These are phyloP conservation scores for Diceros bicornis DNA, from an alignment of 2,797 vertebrate species.

Conservation along the genomic window DNA sequence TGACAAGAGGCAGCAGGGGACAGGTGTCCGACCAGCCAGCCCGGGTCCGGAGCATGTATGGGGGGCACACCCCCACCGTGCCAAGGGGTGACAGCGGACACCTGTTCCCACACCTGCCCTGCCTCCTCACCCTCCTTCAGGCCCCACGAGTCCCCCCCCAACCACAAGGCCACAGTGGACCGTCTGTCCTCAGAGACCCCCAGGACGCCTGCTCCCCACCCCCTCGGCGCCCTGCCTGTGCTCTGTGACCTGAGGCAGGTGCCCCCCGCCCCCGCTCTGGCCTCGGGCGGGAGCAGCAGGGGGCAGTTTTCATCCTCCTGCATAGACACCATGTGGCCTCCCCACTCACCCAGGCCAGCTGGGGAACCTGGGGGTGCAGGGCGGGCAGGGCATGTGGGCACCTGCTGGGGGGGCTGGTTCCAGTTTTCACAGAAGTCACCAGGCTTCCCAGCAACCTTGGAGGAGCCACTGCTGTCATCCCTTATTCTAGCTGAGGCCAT, in stretches of 20 bases:
- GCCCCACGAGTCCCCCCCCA: not conserved
- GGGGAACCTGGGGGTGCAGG: not conserved
- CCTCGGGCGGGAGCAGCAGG: not conserved
- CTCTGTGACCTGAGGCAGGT: constrained; percentile 62
- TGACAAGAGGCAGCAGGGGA: not conserved
- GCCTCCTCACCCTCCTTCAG: not conserved
- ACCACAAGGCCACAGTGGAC: constrained; percentile 33
- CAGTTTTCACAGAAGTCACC: not conserved
- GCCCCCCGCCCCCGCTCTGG: not conserved
- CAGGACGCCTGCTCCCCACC: not conserved
- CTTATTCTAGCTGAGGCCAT: not conserved
- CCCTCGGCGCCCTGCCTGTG: not conserved
- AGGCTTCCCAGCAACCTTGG: not conserved
- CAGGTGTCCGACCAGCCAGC: constrained; percentile 71
- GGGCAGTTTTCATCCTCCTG: not conserved
- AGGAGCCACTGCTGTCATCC: not conserved
- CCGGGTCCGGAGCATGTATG: constrained; percentile 5
- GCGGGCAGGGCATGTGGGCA: not conserved
- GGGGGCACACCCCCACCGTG: not conserved
- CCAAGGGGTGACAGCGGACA: constrained; percentile 4
- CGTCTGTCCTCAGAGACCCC: constrained; percentile 44
- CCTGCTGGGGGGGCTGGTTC: not conserved
- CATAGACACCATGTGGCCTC: not conserved
- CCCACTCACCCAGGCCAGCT: not conserved
- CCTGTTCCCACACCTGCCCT: constrained; percentile 72